Evolutionary conservation across 2,113 vertebrate genomes (phyloP), one percentile per base, ranked within the genome.

Genomic region (Ivindomyrus marchei): DNA sequence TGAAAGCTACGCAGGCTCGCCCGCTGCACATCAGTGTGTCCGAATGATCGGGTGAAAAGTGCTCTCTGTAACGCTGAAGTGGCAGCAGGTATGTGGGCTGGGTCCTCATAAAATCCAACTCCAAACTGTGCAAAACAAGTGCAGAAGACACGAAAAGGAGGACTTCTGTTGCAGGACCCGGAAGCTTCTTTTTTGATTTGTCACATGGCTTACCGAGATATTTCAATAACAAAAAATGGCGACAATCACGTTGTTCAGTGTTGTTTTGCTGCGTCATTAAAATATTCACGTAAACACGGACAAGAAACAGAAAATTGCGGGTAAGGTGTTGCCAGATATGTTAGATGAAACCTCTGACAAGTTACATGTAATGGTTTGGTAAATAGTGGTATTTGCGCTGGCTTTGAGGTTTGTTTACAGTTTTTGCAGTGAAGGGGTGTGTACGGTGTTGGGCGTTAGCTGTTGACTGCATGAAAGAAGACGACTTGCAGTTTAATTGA

Each of bases 181-280:
- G 96, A 96, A 96, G 95, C 93, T 92, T 95, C 90, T 93, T 92
- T 88, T 93, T 90, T 92, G 90, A 92, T 95, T 94, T 96, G 96
- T 97, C 97, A 97, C 97, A 97, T 97, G 97, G 96, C 95, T 94
- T 90, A 42, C 87, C 50, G 27, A 91, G 94, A 96, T 95, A 96
- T 96, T 96, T 97, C 95, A 97, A 97, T 97, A 97, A 97, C 97
- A 97, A 97, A 97, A 97, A 96, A 97, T 97, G 97, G 97, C 97
- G 97, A 96, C 97, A 96, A 94, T 97, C 97, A 97, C 97, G 97
- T 97, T 97, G 97, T 94, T 95, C 95, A 90, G 92, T 95, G 94
- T 95, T 95, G 94, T 96, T 95, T 97, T 96, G 96, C 97, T 97
- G 97, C 97, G 97, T 97, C 97, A 97, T 96, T 95, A 97, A 96